phyloP scores from a whole-genome alignment of 1,140 invertebrate species.

The Caenorhabditis tropicalis region DNA sequence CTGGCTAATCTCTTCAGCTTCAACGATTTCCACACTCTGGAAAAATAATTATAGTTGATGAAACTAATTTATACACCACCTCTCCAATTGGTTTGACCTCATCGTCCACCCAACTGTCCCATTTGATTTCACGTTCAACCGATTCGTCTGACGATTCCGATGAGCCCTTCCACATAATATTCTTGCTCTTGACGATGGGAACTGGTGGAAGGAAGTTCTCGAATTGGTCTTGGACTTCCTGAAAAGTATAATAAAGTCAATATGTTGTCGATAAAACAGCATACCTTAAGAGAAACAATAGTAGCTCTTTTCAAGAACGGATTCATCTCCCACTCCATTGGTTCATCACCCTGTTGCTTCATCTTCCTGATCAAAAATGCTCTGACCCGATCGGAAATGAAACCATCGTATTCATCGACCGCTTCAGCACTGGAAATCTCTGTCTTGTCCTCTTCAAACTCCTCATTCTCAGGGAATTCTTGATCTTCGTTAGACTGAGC shows the following conservation, averaged over 20 bases:
- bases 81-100: background rate
- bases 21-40: background rate
- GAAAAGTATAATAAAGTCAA: background rate
- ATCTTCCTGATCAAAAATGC: background rate
- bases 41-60: background rate
- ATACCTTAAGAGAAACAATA: background rate
- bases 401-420: background rate
- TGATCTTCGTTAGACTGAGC: too few relatives aligned
- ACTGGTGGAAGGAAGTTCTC: background rate
- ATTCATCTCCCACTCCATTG: background rate
- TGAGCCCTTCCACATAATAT: background rate
- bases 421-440: background rate
- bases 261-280: background rate
- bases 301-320: background rate
- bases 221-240: background rate
- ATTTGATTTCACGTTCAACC: background rate
- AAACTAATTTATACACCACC: background rate
- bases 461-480: background rate
- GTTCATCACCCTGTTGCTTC: background rate
- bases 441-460: background rate
- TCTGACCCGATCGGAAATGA: background rate
- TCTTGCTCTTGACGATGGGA: background rate
- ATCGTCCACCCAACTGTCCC: slow-evolving; percentile 22
- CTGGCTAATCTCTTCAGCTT: background rate
- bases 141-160: background rate